Evolutionary conservation across 2,888 invertebrate genomes (phyloP).

Genomic region (Eumacrocentrus americanus): DNA sequence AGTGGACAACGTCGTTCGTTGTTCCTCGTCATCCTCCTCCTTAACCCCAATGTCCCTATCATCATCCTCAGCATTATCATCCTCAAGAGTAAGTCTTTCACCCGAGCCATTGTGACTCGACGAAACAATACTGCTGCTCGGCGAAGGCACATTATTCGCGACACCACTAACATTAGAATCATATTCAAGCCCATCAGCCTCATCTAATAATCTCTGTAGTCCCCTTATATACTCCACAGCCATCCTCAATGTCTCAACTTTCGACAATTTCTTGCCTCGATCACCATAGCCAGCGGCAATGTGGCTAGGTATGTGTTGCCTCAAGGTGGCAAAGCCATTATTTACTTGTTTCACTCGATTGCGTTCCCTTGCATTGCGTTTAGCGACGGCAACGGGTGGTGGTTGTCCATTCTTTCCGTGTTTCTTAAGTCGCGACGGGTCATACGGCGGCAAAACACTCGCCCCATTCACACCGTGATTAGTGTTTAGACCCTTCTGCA

Average conservation of each 20-base stretch:
- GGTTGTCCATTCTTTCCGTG: constrained; percentile 65
- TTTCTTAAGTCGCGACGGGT: constrained; percentile 61
- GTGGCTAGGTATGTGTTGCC: constrained; percentile 85
- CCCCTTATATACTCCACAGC: constrained; percentile 89
- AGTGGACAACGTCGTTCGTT: constrained; percentile 25
- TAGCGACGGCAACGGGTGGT: constrained; percentile 81
- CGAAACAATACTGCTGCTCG: constrained; percentile 54
- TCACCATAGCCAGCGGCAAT: constrained; percentile 73
- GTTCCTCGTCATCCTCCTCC: constrained; percentile 49
- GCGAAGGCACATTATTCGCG: constrained; percentile 61
- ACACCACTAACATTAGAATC: constrained; percentile 57
- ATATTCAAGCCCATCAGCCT: constrained; percentile 66
- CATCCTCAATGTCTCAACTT: constrained; percentile 88
- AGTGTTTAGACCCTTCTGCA: constrained; percentile 40
- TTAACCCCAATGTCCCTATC: constrained; percentile 39
- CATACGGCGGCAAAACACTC: constrained; percentile 60
- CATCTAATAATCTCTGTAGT: constrained; percentile 76
- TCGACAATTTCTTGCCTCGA: constrained; percentile 80
- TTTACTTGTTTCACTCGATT: constrained; percentile 93
- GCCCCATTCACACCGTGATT: constrained; percentile 29
- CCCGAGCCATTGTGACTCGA: constrained; percentile 60
- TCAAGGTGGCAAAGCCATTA: constrained; percentile 86
- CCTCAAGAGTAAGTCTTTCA: constrained; percentile 62
- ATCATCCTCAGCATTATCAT: constrained; percentile 53
- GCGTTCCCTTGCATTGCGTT: constrained; percentile 90